Evolutionary conservation across 2,797 vertebrate genomes (phyloP).

Genomic region (Odontamblyopus lacepedii): DNA sequence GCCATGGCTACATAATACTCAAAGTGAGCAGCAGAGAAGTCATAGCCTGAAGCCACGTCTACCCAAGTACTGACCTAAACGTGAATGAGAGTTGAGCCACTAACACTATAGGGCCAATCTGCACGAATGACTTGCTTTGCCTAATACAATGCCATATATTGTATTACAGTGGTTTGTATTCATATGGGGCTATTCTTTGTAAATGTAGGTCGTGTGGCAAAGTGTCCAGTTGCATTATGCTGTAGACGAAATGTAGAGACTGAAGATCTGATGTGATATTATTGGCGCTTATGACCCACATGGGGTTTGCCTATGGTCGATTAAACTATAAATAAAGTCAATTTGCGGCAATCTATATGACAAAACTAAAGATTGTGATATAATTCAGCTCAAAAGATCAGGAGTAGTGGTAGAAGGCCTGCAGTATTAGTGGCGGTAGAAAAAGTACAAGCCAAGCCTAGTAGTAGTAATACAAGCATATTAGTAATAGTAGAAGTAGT

Average conservation of each 20-base stretch:
- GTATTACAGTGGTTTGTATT: slow-evolving; percentile 14
- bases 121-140: not conserved
- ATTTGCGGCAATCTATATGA: not conserved
- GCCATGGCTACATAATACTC: slow-evolving; percentile 41
- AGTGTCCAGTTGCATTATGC: slow-evolving; percentile 24
- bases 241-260: slow-evolving; percentile 27
- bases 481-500: not conserved
- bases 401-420: not conserved
- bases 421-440: not conserved
- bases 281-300: slow-evolving; percentile 7
- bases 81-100: slow-evolving; percentile 36
- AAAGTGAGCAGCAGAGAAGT: slow-evolving; percentile 59
- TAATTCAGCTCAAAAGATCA: not conserved
- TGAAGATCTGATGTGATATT: not conserved
- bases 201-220: slow-evolving; percentile 49
- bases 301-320: not conserved
- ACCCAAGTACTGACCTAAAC: slow-evolving; percentile 57
- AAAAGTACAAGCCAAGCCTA: not conserved
- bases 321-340: not conserved
- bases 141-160: slow-evolving; percentile 10
- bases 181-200: slow-evolving; percentile 17
- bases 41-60: slow-evolving; percentile 38
- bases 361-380: not conserved
- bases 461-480: not conserved
- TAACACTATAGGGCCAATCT: slow-evolving; percentile 17